Percentiles rank a stretch among this genome's conserved stretches.
phyloP scores from a whole-genome alignment of 2,113 vertebrate species.

The Turdus rufiventris region DNA sequence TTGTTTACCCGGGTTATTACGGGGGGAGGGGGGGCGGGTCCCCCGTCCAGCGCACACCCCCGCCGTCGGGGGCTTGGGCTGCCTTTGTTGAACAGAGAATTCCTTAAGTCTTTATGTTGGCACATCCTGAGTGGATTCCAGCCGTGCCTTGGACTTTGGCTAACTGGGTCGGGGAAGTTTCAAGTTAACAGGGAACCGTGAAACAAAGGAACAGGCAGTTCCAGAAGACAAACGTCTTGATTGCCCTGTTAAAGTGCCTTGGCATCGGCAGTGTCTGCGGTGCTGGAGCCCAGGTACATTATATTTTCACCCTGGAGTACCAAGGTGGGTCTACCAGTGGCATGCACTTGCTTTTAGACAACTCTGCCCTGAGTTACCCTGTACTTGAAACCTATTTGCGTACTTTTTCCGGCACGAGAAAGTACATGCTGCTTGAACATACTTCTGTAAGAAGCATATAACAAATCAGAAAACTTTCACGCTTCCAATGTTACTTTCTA shows the following conservation, averaged over 20 bases:
- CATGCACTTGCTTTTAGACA: neutral
- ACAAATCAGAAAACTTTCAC: neutral
- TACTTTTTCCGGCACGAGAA: neutral
- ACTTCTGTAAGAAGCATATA: neutral
- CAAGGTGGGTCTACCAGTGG: neutral
- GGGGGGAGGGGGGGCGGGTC: neutral
- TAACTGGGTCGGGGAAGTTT: constrained; percentile 58
- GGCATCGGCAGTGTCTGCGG: neutral
- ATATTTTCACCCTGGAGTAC: neutral
- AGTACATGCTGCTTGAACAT: neutral
- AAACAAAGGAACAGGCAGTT: constrained; percentile 25
- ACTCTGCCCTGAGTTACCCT: neutral
- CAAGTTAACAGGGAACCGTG: constrained; percentile 3
- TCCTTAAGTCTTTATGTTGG: constrained; percentile 27
- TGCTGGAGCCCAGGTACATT: neutral
- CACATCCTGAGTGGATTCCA: constrained; percentile 35
- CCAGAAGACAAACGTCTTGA: neutral
- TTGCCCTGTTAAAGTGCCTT: neutral
- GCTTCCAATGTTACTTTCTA: neutral
- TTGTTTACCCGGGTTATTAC: neutral
- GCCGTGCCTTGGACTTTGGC: constrained; percentile 21
- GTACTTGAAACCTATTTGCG: neutral
- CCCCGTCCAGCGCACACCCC: neutral
- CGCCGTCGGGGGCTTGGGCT: neutral
- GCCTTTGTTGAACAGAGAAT: constrained; percentile 1